Evolutionary conservation across 1,140 invertebrate species (phyloP).

Genomic region (Brachionus sp.): DNA sequence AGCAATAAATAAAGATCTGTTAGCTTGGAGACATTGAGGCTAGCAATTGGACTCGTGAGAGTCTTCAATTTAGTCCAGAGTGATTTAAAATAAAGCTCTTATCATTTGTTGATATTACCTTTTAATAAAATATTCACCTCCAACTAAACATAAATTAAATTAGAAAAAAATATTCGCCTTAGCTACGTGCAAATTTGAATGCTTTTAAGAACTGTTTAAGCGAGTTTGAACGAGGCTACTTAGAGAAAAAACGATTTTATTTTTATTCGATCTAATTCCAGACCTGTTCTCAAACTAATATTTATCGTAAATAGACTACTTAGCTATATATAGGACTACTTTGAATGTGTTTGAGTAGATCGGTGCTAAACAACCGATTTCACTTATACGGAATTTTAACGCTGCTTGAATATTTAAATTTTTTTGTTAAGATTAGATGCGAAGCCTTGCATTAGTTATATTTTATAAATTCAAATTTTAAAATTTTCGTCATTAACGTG

Average conservation of each 20-base stretch:
- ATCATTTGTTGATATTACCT: background rate
- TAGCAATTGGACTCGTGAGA: background rate
- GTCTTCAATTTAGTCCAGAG: background rate
- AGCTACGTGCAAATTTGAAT: background rate
- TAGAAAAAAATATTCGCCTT: background rate
- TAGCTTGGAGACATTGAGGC: background rate
- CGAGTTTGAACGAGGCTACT: background rate
- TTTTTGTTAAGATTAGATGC: constrained; percentile 17
- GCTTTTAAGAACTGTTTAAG: background rate
- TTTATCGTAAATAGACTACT: constrained; percentile 29
- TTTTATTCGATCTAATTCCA: background rate
- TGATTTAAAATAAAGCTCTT: background rate
- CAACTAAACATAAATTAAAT: background rate
- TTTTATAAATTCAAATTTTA: constrained; percentile 27
- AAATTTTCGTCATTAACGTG: background rate
- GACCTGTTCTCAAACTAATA: background rate
- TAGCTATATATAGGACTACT: background rate
- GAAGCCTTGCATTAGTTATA: background rate
- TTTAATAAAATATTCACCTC: background rate
- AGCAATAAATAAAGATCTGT: background rate
- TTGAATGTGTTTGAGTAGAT: background rate
- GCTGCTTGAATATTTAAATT: background rate
- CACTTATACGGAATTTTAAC: background rate
- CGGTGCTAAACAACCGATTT: background rate
- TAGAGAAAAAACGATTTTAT: constrained; percentile 1